Conservation (phyloP, 2,888 invertebrate genomes). For the Tyria jacobaeae region DNA sequence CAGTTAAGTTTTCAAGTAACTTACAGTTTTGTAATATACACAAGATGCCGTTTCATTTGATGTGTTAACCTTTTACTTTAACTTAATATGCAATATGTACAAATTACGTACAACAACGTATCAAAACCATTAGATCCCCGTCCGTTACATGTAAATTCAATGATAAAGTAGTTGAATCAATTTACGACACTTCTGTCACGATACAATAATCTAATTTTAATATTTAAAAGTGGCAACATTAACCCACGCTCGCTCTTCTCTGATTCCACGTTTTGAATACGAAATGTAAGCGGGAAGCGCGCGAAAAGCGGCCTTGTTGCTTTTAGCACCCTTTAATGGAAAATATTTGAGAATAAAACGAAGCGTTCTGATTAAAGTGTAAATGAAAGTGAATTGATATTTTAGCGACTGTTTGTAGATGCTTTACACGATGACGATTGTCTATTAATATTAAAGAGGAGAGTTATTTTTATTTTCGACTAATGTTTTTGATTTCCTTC, state of each 20-base stretch:
- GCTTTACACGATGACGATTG: conserved; percentile 56
- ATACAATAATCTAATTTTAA: conserved; percentile 79
- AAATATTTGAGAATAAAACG: conserved; percentile 70
- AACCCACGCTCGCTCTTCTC: conserved; percentile 70
- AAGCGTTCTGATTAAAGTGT: conserved; percentile 74
- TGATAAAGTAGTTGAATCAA: conserved; percentile 61
- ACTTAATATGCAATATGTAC: not conserved
- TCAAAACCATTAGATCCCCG: conserved; percentile 16
- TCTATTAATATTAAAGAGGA: conserved; percentile 56
- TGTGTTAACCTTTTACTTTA: too few species aligned
- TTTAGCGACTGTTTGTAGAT: conserved; percentile 67
- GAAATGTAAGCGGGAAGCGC: conserved; percentile 72
- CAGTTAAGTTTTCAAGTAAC: too few species aligned
- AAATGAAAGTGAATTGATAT: conserved; percentile 78
- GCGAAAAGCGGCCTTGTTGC: conserved; percentile 78
- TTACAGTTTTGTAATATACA: too few species aligned
- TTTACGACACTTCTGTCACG: conserved; percentile 69
- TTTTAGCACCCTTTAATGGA: conserved; percentile 83
- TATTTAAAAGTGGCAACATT: conserved; percentile 81
- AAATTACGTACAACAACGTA: not conserved
- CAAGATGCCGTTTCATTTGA: too few species aligned
- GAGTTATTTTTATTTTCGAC: conserved; percentile 41
- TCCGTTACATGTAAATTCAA: conserved; percentile 27
- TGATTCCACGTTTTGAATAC: conserved; percentile 77
- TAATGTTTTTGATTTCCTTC: conserved; percentile 20